These are phyloP conservation scores for Coenonympha arcania DNA, from an alignment of 2,888 invertebrate species.

Conservation along the genomic window DNA sequence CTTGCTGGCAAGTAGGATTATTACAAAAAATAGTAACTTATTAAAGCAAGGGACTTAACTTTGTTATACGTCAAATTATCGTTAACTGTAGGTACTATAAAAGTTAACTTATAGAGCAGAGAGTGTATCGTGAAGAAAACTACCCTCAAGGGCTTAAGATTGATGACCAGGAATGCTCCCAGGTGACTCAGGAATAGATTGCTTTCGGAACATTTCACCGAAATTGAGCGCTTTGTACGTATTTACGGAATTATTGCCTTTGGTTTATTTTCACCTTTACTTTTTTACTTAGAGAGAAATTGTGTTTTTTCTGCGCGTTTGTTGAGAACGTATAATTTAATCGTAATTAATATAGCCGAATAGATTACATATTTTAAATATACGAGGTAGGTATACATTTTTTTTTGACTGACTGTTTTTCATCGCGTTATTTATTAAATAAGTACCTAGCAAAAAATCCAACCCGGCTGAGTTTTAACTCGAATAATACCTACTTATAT, in stretches of 20 bases:
- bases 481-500: no score
- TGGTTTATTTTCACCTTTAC: not conserved
- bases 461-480: no score
- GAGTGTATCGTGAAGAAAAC: constrained; percentile 50
- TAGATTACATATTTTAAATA: no score
- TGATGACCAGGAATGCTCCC: constrained; percentile 57
- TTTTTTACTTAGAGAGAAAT: not conserved
- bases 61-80: constrained; percentile 20
- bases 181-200: constrained; percentile 47
- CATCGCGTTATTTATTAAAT: no score
- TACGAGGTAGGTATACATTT: no score
- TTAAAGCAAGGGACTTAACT: no score
- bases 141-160: constrained; percentile 54
- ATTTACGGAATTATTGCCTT: not conserved
- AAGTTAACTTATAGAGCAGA: constrained; percentile 31
- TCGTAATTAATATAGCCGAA: no score
- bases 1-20: no score
- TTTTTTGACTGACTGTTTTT: no score
- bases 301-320: not conserved
- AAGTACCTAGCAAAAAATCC: no score
- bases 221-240: constrained; percentile 7
- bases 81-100: constrained; percentile 9
- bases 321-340: no score
- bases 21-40: no score
- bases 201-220: constrained; percentile 30